Percentiles rank a stretch among this genome's conserved stretches.
phyloP scores from a whole-genome alignment of 2,113 vertebrate species.

The Sakesphorus luctuosus region DNA sequence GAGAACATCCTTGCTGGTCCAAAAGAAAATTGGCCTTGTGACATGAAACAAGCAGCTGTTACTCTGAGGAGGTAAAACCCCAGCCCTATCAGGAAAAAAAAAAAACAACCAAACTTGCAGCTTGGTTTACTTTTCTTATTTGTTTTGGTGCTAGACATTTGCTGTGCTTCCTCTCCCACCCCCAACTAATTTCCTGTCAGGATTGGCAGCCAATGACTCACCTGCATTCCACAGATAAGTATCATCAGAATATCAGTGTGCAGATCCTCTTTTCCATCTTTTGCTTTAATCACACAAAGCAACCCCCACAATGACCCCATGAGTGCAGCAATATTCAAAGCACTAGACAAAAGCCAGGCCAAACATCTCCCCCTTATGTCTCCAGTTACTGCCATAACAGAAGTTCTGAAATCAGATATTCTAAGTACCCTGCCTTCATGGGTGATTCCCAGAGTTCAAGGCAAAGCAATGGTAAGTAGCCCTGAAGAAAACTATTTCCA shows the following conservation, averaged over 20 bases:
- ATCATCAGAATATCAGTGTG: neutral
- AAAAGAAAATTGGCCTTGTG: neutral
- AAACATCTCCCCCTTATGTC: neutral
- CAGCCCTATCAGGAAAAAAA: neutral
- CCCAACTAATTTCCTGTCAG: conserved; percentile 19
- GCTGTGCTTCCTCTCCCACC: neutral
- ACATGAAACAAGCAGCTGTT: neutral
- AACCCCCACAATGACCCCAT: neutral
- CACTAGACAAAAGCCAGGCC: neutral
- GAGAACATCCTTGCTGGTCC: neutral
- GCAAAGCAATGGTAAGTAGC: neutral
- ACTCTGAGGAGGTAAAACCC: neutral
- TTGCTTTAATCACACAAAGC: neutral
- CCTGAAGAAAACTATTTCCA: neutral
- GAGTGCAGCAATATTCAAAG: neutral
- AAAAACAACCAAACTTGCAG: no score
- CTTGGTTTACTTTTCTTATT: neutral
- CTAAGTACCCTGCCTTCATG: neutral
- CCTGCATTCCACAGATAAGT: conserved; percentile 17
- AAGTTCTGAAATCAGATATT: neutral
- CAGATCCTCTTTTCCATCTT: neutral
- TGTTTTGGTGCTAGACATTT: conserved; percentile 12
- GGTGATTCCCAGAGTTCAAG: neutral
- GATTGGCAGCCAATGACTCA: conserved; percentile 49
- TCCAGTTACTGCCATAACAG: neutral